These are phyloP conservation scores for Psettodes erumei DNA, from an alignment of 2,113 vertebrate genomes.

Conservation along the genomic window DNA sequence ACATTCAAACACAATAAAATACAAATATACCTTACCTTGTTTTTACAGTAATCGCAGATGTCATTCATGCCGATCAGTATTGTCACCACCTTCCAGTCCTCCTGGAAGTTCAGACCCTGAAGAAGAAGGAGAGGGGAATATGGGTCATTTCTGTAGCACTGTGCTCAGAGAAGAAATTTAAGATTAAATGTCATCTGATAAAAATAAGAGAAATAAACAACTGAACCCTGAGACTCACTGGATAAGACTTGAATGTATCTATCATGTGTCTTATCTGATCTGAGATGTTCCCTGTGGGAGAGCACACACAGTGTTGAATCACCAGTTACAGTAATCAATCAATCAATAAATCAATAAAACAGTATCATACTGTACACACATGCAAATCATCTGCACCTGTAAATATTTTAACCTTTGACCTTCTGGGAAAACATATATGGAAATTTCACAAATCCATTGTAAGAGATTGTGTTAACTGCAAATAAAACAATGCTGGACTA, in stretches of 20 bases:
- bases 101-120: conserved; percentile 71
- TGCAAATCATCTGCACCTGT: neutral
- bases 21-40: conserved; percentile 58
- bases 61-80: conserved; percentile 79
- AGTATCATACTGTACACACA: neutral
- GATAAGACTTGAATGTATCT: conserved; percentile 69
- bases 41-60: conserved; percentile 79
- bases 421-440: too few species aligned
- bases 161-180: neutral
- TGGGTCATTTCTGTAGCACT: neutral
- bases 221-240: conserved; percentile 47
- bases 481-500: too few species aligned
- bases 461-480: too few species aligned
- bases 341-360: conserved; percentile 30
- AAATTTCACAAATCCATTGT: neutral
- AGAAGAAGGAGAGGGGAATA: neutral
- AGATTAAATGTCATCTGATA: neutral
- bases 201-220: neutral
- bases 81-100: conserved; percentile 81
- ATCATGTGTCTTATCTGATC: conserved; percentile 75
- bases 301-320: neutral
- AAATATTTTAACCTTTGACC: conserved; percentile 11
- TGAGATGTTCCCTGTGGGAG: conserved; percentile 62
- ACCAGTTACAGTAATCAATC: too few species aligned
- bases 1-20: too few species aligned